These are phyloP conservation scores for Beroe ovata DNA, from an alignment of 37 sponge, comb jelly and placozoan genomes.

Conservation along the genomic window DNA sequence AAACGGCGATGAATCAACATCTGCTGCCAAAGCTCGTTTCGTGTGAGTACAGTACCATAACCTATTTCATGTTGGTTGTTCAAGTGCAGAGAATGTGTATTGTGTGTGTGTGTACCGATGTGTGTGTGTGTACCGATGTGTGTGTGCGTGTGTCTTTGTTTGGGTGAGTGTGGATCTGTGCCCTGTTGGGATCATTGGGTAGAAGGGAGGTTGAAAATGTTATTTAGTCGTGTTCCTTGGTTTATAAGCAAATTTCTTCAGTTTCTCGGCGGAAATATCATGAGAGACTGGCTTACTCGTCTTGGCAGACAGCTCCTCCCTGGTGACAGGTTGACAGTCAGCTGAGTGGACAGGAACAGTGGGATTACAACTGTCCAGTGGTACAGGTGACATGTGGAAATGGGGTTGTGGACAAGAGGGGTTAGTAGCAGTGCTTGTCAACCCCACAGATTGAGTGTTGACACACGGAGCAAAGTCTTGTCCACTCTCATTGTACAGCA, in stretches of 20 bases:
- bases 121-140: too few species aligned
- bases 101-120: too few species aligned
- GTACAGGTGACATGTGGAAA: constrained; percentile 17
- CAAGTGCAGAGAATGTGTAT: too few species aligned
- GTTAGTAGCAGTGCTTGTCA: constrained; percentile 20
- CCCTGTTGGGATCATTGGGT: too few species aligned
- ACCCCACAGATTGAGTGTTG: constrained; percentile 33
- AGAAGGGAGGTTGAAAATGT: too few species aligned
- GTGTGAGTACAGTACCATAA: too few species aligned
- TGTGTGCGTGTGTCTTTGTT: too few species aligned
- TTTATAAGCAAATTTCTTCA: constrained; percentile 11
- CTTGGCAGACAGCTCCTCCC: not conserved
- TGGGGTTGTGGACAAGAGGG: constrained; percentile 1
- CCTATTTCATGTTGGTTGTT: too few species aligned
- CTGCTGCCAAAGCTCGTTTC: too few species aligned
- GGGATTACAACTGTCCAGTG: not conserved
- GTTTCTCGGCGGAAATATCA: not conserved
- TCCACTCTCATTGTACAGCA: not conserved
- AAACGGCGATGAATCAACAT: too few species aligned
- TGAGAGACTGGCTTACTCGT: not conserved
- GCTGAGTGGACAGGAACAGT: not conserved
- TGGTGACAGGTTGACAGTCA: constrained; percentile 8
- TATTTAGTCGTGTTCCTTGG: too few species aligned
- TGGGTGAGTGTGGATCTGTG: too few species aligned
- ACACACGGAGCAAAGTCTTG: constrained; percentile 10